Percentiles rank a stretch among this genome's conserved stretches.
These are phyloP conservation scores for Antedon bifida DNA, from an alignment of 35 echinoderm and acorn worm genomes.

Conservation along the genomic window DNA sequence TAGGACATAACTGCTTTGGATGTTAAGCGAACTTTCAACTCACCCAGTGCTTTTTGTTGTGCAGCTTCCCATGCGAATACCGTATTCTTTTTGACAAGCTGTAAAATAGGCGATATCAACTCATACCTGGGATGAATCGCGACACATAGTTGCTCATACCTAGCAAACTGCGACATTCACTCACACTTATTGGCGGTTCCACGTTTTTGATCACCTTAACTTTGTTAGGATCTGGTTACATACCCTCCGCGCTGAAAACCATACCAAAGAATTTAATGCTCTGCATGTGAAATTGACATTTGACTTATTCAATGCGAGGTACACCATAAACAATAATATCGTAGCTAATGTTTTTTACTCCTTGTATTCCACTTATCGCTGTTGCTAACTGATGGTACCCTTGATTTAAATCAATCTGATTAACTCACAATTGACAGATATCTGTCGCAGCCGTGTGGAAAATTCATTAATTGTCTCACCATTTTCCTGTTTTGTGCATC, in stretches of 20 bases:
- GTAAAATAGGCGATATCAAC: not conserved
- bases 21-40: not conserved
- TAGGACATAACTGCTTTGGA: not conserved
- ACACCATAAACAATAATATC: not conserved
- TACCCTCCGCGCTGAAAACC: not conserved
- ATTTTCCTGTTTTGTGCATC: too few species aligned
- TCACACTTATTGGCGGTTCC: not conserved
- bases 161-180: not conserved
- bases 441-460: too few species aligned
- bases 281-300: not conserved
- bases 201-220: not conserved
- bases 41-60: not conserved
- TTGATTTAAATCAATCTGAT: not conserved
- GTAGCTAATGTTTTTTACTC: not conserved
- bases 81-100: not conserved
- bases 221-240: not conserved
- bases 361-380: not conserved
- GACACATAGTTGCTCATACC: not conserved
- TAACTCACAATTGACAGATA: too few species aligned
- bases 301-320: not conserved
- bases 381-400: not conserved
- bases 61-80: not conserved
- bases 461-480: too few species aligned
- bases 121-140: slow-evolving; percentile 1
- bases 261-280: not conserved